Conservation (phyloP, 1,140 invertebrate species). For the Sitodiplosis mosellana region DNA sequence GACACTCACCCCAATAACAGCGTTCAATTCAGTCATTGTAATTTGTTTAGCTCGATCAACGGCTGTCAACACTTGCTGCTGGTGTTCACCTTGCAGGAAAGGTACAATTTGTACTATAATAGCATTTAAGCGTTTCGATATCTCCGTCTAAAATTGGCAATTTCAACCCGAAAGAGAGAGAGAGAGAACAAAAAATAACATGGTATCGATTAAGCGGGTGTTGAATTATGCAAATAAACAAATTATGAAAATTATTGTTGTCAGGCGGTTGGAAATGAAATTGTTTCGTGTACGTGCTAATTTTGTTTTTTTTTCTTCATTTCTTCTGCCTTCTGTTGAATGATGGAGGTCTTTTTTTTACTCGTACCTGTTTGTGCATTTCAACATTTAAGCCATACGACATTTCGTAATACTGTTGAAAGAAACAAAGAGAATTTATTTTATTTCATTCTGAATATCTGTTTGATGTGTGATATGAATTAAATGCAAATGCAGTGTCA, state of each 20-base stretch:
- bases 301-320: too few relatives aligned
- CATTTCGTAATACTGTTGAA: conserved; percentile 93
- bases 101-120: conserved; percentile 83
- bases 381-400: conserved; percentile 93
- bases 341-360: neutral
- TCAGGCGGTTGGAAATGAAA: too few relatives aligned
- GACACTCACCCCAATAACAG: conserved; percentile 64
- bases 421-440: conserved; percentile 28
- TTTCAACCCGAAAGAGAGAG: too few relatives aligned
- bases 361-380: conserved; percentile 94
- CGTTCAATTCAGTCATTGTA: conserved; percentile 82
- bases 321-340: too few relatives aligned
- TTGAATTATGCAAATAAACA: too few relatives aligned
- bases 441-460: too few relatives aligned
- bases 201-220: neutral
- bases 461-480: too few relatives aligned
- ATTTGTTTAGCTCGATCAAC: conserved; percentile 91
- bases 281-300: too few relatives aligned
- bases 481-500: too few relatives aligned
- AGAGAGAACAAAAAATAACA: neutral
- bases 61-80: conserved; percentile 81
- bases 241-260: too few relatives aligned
- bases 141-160: conserved; percentile 55
- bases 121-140: conserved; percentile 77
- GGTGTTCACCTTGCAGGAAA: conserved; percentile 83